Conservation (phyloP, 2,797 vertebrate genomes). For the Sparus aurata region DNA sequence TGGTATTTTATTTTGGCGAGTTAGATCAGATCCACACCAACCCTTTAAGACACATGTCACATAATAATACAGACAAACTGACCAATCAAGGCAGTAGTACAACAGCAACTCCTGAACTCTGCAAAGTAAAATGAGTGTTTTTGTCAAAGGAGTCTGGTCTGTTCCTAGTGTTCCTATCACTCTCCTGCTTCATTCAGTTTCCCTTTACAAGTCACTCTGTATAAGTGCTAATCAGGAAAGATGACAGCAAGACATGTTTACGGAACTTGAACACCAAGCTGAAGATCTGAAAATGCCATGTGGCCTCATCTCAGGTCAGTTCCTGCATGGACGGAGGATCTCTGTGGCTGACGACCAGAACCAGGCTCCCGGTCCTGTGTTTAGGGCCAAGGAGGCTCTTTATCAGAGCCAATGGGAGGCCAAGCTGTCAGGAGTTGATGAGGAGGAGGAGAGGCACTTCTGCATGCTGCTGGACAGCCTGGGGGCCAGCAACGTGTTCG, state of each 20-base stretch:
- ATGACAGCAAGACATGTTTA: neutral
- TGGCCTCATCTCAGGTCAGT: constrained; percentile 83
- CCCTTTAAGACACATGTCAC: too few relatives aligned
- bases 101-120: too few relatives aligned
- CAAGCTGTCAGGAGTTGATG: constrained; percentile 74
- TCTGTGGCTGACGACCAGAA: constrained; percentile 76
- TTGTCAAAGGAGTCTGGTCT: neutral
- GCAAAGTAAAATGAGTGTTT: too few relatives aligned
- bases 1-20: too few relatives aligned
- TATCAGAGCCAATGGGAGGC: constrained; percentile 84
- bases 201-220: neutral
- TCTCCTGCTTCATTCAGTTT: neutral
- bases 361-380: constrained; percentile 25
- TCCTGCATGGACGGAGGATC: constrained; percentile 87
- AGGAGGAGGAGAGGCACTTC: constrained; percentile 92
- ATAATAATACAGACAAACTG: too few relatives aligned
- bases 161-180: neutral
- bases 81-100: too few relatives aligned
- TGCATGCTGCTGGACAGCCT: constrained; percentile 90
- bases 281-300: neutral
- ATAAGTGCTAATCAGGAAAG: neutral
- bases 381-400: constrained; percentile 78
- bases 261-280: neutral
- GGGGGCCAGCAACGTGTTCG: constrained; percentile 89
- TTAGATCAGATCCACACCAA: too few relatives aligned